These are phyloP conservation scores for Clupea harengus DNA, from an alignment of 2,113 vertebrate species.

Conservation along the genomic window DNA sequence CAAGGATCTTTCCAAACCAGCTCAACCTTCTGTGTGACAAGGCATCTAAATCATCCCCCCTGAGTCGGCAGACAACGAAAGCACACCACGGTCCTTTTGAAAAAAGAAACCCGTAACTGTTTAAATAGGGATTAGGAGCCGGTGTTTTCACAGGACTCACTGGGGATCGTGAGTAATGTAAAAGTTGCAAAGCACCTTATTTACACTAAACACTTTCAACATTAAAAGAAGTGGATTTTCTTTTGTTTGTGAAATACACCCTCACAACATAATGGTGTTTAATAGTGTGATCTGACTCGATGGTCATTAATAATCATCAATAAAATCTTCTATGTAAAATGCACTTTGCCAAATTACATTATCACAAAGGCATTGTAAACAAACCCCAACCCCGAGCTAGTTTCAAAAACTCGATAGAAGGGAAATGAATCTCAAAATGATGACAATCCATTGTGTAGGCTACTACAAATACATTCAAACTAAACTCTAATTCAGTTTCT, in stretches of 20 bases:
- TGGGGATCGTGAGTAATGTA: background rate
- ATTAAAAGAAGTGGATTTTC: background rate
- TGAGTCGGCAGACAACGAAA: background rate
- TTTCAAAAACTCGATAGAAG: background rate
- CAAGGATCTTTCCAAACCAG: slow-evolving; percentile 22
- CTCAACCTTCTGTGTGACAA: slow-evolving; percentile 10
- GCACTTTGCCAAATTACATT: background rate
- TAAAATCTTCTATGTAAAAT: background rate
- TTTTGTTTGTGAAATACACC: background rate
- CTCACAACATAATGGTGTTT: background rate
- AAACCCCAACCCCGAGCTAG: background rate
- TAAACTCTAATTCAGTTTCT: background rate
- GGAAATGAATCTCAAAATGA: background rate
- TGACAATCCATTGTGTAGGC: background rate
- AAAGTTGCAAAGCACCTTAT: background rate
- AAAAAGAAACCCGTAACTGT: background rate
- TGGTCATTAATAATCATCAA: too few species aligned
- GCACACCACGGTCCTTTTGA: slow-evolving; percentile 3
- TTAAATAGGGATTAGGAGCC: background rate
- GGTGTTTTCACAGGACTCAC: background rate
- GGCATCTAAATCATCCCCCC: slow-evolving; percentile 3
- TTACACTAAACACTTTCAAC: background rate
- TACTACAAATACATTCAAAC: background rate
- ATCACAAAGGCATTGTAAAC: background rate
- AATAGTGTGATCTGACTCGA: background rate